Evolutionary conservation across 64 coral and sea anemone species (phyloP).

Genomic region (Montipora sp.): DNA sequence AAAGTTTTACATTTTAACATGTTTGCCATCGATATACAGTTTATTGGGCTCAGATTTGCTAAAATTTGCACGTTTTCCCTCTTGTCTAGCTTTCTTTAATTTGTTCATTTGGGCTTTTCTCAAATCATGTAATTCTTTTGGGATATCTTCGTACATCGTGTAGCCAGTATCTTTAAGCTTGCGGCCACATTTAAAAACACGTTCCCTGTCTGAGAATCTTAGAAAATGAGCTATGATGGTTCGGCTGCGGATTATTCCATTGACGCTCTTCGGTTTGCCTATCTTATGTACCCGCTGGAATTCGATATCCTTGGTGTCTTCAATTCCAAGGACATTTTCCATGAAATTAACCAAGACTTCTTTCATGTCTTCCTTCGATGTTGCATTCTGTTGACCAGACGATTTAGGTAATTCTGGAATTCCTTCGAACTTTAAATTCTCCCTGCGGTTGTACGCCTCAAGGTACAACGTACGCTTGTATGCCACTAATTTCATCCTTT

Average conservation of each 20-base stretch:
- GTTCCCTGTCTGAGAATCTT: background rate
- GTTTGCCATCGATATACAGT: background rate
- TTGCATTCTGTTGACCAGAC: background rate
- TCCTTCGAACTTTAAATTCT: slow-evolving; percentile 36
- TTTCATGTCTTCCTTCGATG: background rate
- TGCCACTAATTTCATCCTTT: background rate
- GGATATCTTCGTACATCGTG: background rate
- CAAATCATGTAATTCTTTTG: background rate
- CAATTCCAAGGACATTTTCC: slow-evolving; percentile 22
- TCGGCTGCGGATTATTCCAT: background rate
- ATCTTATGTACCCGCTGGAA: slow-evolving; percentile 21
- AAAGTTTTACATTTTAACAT: slow-evolving; percentile 10
- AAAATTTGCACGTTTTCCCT: background rate
- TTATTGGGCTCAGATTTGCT: background rate
- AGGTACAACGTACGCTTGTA: background rate
- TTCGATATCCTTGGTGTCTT: slow-evolving; percentile 10
- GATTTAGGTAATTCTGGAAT: background rate
- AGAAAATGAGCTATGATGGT: slow-evolving; percentile 14
- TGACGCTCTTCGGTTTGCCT: background rate
- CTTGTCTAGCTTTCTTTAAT: background rate
- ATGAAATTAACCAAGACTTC: background rate
- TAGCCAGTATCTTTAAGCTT: background rate
- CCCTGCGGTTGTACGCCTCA: background rate
- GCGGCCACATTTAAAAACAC: background rate
- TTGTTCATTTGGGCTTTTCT: background rate